A percentile compares a stretch with the other conserved stretches of the same genome.
These are phyloP conservation scores for Eudorcas thomsonii DNA, from an alignment of 2,113 vertebrate genomes.

Conservation along the genomic window DNA sequence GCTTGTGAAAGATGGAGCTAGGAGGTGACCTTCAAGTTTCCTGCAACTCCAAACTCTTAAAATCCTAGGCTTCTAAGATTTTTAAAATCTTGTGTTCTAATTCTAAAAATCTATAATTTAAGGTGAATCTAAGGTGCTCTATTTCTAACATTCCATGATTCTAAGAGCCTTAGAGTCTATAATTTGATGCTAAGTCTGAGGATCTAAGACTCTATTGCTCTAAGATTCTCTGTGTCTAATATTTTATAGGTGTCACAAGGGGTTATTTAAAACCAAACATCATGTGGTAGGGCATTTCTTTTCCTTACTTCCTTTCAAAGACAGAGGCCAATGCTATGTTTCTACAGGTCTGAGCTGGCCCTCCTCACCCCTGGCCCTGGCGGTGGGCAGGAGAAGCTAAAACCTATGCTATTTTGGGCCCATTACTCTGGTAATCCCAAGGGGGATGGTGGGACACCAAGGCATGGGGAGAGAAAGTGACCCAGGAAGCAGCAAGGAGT, in stretches of 20 bases:
- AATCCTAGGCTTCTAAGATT: not conserved
- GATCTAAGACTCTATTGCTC: slow-evolving; percentile 18
- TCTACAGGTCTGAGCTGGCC: not conserved
- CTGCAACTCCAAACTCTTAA: not conserved
- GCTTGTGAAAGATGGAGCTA: not conserved
- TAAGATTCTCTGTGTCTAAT: slow-evolving; percentile 58
- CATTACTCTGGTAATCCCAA: not conserved
- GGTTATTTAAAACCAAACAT: slow-evolving; percentile 38
- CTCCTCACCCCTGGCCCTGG: not conserved
- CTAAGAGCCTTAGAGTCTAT: not conserved
- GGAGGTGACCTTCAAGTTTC: not conserved
- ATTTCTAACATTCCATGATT: not conserved
- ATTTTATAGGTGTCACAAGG: slow-evolving; percentile 46
- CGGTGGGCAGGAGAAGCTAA: not conserved
- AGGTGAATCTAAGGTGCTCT: slow-evolving; percentile 4
- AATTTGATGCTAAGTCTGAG: slow-evolving; percentile 11
- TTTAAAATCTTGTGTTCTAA: not conserved
- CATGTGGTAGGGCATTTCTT: not conserved
- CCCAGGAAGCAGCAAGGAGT: not conserved
- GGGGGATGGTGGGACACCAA: not conserved
- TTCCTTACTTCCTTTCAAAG: not conserved
- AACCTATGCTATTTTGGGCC: not conserved
- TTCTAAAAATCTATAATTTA: slow-evolving; percentile 24
- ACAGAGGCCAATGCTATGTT: not conserved
- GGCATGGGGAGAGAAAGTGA: not conserved